These are phyloP conservation scores for Calidris pygmaea DNA, from an alignment of 2,113 vertebrate genomes.

Conservation along the genomic window DNA sequence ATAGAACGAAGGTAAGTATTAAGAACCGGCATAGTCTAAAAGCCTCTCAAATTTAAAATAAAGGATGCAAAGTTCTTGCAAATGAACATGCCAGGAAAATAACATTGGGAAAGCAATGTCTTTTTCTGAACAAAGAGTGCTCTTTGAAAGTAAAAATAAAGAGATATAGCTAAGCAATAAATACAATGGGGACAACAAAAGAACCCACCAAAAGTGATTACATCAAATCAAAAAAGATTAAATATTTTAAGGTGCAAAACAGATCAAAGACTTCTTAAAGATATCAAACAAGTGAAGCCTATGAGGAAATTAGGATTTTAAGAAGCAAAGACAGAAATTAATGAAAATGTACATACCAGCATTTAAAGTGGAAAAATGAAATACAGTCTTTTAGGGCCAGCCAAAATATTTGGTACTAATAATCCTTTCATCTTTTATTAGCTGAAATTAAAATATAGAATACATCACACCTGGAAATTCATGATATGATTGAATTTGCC, in stretches of 20 bases:
- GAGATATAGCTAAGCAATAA: background rate
- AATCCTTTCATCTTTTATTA: background rate
- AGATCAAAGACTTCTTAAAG: background rate
- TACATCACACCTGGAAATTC: background rate
- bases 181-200: conserved; percentile 14
- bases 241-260: background rate
- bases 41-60: background rate
- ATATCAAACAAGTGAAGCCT: background rate
- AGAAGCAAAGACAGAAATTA: background rate
- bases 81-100: background rate
- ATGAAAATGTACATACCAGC: background rate
- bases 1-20: background rate
- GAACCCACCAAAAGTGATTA: background rate
- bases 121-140: background rate
- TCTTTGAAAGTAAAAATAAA: conserved; percentile 6
- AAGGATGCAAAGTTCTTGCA: background rate
- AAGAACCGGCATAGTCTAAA: background rate
- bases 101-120: background rate
- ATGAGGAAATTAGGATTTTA: background rate
- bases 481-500: background rate
- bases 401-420: conserved; percentile 19
- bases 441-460: background rate
- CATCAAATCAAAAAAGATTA: background rate
- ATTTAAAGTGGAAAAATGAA: background rate
- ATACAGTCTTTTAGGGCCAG: background rate